Conservation (phyloP, 1,140 invertebrate genomes). For the Drosophila grimshawi region DNA sequence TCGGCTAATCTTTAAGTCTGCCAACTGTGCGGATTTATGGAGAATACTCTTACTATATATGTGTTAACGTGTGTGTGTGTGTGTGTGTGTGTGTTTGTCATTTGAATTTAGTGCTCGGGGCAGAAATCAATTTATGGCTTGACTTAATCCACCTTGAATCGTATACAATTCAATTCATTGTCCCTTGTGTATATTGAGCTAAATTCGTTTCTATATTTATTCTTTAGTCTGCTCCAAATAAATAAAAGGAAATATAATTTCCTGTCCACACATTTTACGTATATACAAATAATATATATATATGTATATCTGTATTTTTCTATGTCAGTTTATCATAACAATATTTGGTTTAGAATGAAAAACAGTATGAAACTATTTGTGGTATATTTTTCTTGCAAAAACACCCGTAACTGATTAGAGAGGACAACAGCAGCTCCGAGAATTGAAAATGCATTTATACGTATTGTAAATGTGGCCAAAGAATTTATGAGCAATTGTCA, state of each 20-base stretch:
- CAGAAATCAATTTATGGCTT: slow-evolving; percentile 64
- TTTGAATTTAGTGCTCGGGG: slow-evolving; percentile 61
- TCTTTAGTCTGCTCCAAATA: not conserved
- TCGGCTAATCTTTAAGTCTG: slow-evolving; percentile 24
- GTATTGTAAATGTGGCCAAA: slow-evolving; percentile 63
- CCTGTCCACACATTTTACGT: slow-evolving; percentile 66
- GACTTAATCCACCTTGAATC: slow-evolving; percentile 80
- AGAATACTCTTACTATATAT: not conserved
- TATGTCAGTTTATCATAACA: slow-evolving; percentile 1
- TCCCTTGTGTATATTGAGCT: slow-evolving; percentile 12
- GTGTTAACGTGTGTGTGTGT: not conserved
- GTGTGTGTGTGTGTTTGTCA: slow-evolving; percentile 32
- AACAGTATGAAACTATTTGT: slow-evolving; percentile 6
- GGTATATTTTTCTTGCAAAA: too few relatives aligned
- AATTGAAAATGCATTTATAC: slow-evolving; percentile 52
- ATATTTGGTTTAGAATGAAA: slow-evolving; percentile 26
- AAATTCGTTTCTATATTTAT: not conserved
- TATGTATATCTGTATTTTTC: not conserved
- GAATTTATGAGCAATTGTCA: slow-evolving; percentile 69
- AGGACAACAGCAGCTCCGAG: not conserved
- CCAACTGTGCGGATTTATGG: slow-evolving; percentile 27
- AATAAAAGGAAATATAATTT: slow-evolving; percentile 70
- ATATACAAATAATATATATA: slow-evolving; percentile 63
- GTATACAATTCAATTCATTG: slow-evolving; percentile 62
- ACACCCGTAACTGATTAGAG: too few relatives aligned